A percentile compares a stretch with the other conserved stretches of the same genome.
Evolutionary conservation across 1,140 invertebrate genomes (phyloP).

Genomic region (Pseudomyrmex pallidus): DNA sequence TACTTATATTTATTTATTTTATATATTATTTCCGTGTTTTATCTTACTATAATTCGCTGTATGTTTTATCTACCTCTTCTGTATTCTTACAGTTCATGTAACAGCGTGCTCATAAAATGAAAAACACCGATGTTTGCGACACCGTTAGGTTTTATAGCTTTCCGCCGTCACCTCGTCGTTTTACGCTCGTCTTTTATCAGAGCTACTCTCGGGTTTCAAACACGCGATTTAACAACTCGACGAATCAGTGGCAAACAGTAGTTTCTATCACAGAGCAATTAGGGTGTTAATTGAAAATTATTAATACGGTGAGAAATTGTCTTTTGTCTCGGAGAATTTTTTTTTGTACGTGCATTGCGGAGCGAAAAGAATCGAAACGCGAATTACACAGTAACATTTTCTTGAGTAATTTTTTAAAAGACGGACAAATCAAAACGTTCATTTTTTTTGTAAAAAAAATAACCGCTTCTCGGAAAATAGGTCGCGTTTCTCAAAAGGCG

Average conservation of each 20-base stretch:
- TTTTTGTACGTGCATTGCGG: background rate
- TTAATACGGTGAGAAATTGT: background rate
- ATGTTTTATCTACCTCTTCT: constrained; percentile 2
- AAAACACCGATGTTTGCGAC: constrained; percentile 7
- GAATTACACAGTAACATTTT: background rate
- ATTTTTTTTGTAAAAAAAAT: background rate
- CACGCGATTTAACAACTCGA: background rate
- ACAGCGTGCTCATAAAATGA: background rate
- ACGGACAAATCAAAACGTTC: background rate
- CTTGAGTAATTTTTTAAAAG: background rate
- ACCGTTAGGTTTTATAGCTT: constrained; percentile 13
- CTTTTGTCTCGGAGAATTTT: background rate
- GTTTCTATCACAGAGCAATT: background rate
- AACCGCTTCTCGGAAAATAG: constrained; percentile 10
- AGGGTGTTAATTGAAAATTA: background rate
- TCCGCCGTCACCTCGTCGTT: background rate
- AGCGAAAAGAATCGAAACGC: background rate
- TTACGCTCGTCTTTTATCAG: constrained; percentile 26
- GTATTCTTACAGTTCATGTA: background rate
- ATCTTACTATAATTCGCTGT: background rate
- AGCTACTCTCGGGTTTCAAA: constrained; percentile 6
- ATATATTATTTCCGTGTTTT: background rate
- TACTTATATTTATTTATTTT: background rate
- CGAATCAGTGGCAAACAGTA: background rate
- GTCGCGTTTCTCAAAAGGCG: constrained; percentile 29